Evolutionary conservation across 2,888 invertebrate species (phyloP).

Genomic region (Neocrepidodera transversa): DNA sequence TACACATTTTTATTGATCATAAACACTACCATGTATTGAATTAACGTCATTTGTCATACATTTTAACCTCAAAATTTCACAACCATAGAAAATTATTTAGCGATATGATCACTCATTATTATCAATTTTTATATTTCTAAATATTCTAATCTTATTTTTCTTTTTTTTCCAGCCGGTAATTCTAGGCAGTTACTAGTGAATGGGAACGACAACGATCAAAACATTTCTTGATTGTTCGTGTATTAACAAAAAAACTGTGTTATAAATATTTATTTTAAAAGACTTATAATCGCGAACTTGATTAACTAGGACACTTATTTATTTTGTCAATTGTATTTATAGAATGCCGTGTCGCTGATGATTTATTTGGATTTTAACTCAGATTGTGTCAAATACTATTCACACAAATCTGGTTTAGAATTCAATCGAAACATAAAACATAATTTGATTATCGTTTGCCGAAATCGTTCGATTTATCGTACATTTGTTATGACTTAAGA

Average conservation of each 20-base stretch:
- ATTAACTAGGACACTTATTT: conserved; percentile 1
- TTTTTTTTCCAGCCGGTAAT: conserved; percentile 43
- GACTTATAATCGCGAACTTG: too few relatives aligned
- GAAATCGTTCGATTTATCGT: too few relatives aligned
- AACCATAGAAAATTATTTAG: too few relatives aligned
- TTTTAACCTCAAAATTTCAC: too few relatives aligned
- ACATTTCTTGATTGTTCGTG: conserved; percentile 41
- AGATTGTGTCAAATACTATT: too few relatives aligned
- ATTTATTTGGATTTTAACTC: background rate
- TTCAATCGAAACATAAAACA: too few relatives aligned
- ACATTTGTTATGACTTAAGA: background rate
- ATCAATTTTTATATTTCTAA: too few relatives aligned
- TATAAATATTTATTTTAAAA: background rate
- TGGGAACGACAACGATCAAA: conserved; percentile 38
- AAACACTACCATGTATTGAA: background rate
- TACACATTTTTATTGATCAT: background rate
- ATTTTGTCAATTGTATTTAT: conserved; percentile 1
- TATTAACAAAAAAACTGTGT: conserved; percentile 28
- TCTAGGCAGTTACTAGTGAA: conserved; percentile 44
- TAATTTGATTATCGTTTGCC: too few relatives aligned
- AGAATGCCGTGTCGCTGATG: background rate
- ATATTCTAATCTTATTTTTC: too few relatives aligned
- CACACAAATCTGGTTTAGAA: too few relatives aligned
- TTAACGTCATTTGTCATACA: background rate
- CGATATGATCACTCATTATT: too few relatives aligned